Evolutionary conservation across 2,888 invertebrate genomes (phyloP).

Genomic region (Gryllus longicercus): DNA sequence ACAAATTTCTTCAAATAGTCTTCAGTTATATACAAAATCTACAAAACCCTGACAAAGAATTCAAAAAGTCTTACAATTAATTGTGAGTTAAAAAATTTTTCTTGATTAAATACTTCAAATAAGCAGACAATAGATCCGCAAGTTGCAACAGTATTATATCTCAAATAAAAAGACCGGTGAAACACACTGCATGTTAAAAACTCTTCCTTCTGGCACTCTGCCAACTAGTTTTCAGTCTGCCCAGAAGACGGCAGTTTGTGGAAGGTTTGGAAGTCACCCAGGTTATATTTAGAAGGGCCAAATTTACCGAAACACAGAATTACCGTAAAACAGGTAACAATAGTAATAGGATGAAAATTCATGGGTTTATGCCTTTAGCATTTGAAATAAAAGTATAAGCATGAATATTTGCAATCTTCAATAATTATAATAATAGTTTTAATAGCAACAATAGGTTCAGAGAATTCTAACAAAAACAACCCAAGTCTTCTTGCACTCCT

Average conservation of each 20-base stretch:
- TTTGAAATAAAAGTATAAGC: not conserved
- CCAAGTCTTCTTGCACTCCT: too few species aligned
- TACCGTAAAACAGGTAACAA: not conserved
- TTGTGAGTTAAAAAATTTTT: too few species aligned
- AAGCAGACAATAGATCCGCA: too few species aligned
- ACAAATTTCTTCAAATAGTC: slow-evolving; percentile 5
- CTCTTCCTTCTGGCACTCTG: slow-evolving; percentile 31
- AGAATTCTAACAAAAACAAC: too few species aligned
- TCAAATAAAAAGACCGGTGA: too few species aligned
- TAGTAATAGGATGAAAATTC: slow-evolving; percentile 5
- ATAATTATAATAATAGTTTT: too few species aligned
- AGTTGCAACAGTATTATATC: too few species aligned
- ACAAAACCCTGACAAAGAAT: too few species aligned
- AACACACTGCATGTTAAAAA: not conserved
- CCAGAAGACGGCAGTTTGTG: slow-evolving; percentile 36
- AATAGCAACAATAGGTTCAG: too few species aligned
- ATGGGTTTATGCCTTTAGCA: not conserved
- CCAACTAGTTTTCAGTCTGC: slow-evolving; percentile 35
- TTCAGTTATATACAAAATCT: slow-evolving; percentile 1
- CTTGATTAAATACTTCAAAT: too few species aligned
- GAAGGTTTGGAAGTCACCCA: slow-evolving; percentile 37
- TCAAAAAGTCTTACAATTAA: too few species aligned
- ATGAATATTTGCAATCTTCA: too few species aligned
- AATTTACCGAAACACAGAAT: slow-evolving; percentile 30
- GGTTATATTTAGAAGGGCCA: slow-evolving; percentile 35